Evolutionary conservation across 2,888 invertebrate genomes (phyloP).

Genomic region (Eucera pruinosa): DNA sequence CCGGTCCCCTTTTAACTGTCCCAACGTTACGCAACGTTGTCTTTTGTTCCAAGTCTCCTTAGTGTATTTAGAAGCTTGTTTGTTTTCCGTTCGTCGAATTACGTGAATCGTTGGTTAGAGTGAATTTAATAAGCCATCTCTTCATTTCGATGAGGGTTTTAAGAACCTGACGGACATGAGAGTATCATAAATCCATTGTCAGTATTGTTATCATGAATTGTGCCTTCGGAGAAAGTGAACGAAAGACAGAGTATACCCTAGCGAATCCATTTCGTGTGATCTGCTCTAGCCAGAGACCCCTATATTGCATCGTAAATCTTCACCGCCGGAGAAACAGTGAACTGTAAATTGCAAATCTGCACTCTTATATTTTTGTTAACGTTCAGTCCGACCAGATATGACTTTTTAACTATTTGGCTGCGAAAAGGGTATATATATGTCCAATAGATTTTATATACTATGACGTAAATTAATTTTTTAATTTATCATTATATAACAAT

Average conservation of each 20-base stretch:
- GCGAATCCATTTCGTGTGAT: constrained; percentile 61
- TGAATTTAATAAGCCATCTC: neutral
- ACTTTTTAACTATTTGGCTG: no score
- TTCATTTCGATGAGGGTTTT: constrained; percentile 4
- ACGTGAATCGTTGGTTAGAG: neutral
- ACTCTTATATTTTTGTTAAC: constrained; percentile 2
- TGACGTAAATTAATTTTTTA: no score
- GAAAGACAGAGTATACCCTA: constrained; percentile 74
- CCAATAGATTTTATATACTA: no score
- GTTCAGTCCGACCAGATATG: neutral
- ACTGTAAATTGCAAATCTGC: constrained; percentile 49
- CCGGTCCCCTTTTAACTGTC: constrained; percentile 9
- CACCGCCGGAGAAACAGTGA: constrained; percentile 27
- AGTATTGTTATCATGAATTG: constrained; percentile 67
- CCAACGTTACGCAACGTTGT: neutral
- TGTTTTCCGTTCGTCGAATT: constrained; percentile 3
- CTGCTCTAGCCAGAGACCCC: constrained; percentile 23
- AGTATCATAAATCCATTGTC: constrained; percentile 61
- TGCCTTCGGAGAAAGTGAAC: constrained; percentile 63
- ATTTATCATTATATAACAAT: no score
- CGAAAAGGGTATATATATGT: no score
- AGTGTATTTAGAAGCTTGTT: constrained; percentile 11
- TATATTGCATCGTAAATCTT: constrained; percentile 55
- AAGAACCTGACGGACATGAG: neutral
- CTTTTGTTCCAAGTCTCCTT: neutral